phyloP scores from a whole-genome alignment of 2,888 invertebrate genomes.

The Lathronympha strigana region DNA sequence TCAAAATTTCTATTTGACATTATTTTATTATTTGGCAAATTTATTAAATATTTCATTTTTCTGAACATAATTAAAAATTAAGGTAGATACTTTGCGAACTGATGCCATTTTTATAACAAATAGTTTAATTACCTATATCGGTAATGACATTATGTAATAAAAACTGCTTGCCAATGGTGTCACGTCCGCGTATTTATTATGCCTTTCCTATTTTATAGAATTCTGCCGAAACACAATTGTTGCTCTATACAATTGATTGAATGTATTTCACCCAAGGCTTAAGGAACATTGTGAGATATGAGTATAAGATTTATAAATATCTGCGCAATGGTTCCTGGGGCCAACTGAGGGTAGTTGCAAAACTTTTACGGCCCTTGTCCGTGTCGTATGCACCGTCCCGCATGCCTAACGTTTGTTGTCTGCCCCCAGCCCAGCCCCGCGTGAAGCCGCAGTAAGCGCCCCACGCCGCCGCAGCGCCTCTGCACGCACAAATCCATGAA shows the following conservation, averaged over 20 bases:
- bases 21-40: neutral
- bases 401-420: conserved; percentile 79
- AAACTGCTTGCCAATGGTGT: too few relatives aligned
- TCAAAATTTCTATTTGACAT: conserved; percentile 21
- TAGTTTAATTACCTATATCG: too few relatives aligned
- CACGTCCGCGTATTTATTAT: too few relatives aligned
- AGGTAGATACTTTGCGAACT: neutral
- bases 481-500: conserved; percentile 82
- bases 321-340: conserved; percentile 22
- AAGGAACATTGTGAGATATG: conserved; percentile 9
- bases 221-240: neutral
- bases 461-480: conserved; percentile 71
- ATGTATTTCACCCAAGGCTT: conserved; percentile 11
- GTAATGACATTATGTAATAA: too few relatives aligned
- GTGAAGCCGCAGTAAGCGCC: conserved; percentile 76
- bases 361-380: conserved; percentile 49
- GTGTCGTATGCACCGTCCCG: conserved; percentile 52
- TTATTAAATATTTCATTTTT: neutral
- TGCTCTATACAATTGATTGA: conserved; percentile 10
- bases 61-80: neutral
- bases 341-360: conserved; percentile 52
- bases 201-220: neutral
- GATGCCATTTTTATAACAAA: neutral
- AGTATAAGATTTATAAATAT: conserved; percentile 20
- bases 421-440: conserved; percentile 81